Evolutionary conservation across 2,113 vertebrate species (phyloP).

Genomic region (Caranx ignobilis): DNA sequence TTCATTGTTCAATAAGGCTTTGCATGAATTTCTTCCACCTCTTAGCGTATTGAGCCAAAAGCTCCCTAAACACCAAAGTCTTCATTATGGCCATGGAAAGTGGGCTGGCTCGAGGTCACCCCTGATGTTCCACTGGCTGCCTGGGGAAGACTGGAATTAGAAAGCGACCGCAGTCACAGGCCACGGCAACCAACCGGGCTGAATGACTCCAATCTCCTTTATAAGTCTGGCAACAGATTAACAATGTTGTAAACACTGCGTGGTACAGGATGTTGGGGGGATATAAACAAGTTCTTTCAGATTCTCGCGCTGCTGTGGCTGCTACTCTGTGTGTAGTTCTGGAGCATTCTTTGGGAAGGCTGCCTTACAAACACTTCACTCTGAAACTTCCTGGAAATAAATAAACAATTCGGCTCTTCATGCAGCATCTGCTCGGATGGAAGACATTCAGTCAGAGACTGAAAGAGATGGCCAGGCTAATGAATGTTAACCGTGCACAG

Average conservation of each 20-base stretch:
- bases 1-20: conserved; percentile 75
- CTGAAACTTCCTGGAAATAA: conserved; percentile 71
- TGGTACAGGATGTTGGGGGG: conserved; percentile 52
- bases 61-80: conserved; percentile 70
- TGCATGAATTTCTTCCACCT: conserved; percentile 69
- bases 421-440: conserved; percentile 78
- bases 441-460: conserved; percentile 68
- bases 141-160: conserved; percentile 72
- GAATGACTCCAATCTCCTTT: conserved; percentile 69
- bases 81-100: conserved; percentile 73
- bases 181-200: conserved; percentile 59
- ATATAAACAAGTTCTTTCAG: conserved; percentile 59
- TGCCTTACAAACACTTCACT: conserved; percentile 55
- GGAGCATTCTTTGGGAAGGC: conserved; percentile 54
- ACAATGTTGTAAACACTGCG: conserved; percentile 71
- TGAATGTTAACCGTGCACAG: conserved; percentile 73
- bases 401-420: conserved; percentile 73
- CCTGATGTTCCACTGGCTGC: conserved; percentile 70
- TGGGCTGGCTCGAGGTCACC: conserved; percentile 76
- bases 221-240: conserved; percentile 74
- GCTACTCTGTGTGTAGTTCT: conserved; percentile 43
- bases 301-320: conserved; percentile 43
- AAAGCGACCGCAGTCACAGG: conserved; percentile 62
- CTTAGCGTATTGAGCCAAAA: conserved; percentile 65
- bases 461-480: conserved; percentile 70